These are phyloP conservation scores for Drosophila anomelani DNA, from an alignment of 2,888 invertebrate species.

Conservation along the genomic window DNA sequence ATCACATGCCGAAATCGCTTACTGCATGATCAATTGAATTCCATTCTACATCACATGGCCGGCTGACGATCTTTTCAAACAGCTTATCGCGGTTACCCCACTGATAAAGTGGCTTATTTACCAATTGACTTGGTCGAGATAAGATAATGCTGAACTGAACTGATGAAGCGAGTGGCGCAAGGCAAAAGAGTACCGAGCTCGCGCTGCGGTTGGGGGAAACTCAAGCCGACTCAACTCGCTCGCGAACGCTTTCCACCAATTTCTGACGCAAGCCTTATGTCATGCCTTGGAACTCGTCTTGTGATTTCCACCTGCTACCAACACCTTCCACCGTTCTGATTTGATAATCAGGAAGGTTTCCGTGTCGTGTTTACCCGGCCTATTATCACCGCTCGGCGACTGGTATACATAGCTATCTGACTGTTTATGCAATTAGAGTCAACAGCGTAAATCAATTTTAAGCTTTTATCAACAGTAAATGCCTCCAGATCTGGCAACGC, in stretches of 20 bases:
- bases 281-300: slow-evolving; percentile 60
- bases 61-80: slow-evolving; percentile 27
- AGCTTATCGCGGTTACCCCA: slow-evolving; percentile 58
- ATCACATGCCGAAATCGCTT: slow-evolving; percentile 71
- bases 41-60: slow-evolving; percentile 63
- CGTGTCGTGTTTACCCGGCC: slow-evolving; percentile 24
- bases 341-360: slow-evolving; percentile 10
- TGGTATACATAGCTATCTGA: slow-evolving; percentile 10
- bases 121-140: slow-evolving; percentile 66
- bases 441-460: slow-evolving; percentile 44
- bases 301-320: slow-evolving; percentile 50
- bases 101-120: slow-evolving; percentile 70
- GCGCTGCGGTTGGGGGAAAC: slow-evolving; percentile 27
- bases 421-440: slow-evolving; percentile 45
- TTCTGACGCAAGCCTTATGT: slow-evolving; percentile 67
- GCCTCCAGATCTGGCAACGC: slow-evolving; percentile 38
- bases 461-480: slow-evolving; percentile 26
- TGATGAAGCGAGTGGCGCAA: slow-evolving; percentile 20
- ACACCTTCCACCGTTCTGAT: not conserved
- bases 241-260: slow-evolving; percentile 2
- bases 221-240: slow-evolving; percentile 1
- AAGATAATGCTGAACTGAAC: slow-evolving; percentile 54
- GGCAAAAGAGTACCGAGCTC: slow-evolving; percentile 49
- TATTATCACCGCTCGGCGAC: slow-evolving; percentile 25
- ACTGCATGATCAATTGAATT: slow-evolving; percentile 53